Conservation (phyloP, 2,797 vertebrate species). For the Decapterus maruadsi region DNA sequence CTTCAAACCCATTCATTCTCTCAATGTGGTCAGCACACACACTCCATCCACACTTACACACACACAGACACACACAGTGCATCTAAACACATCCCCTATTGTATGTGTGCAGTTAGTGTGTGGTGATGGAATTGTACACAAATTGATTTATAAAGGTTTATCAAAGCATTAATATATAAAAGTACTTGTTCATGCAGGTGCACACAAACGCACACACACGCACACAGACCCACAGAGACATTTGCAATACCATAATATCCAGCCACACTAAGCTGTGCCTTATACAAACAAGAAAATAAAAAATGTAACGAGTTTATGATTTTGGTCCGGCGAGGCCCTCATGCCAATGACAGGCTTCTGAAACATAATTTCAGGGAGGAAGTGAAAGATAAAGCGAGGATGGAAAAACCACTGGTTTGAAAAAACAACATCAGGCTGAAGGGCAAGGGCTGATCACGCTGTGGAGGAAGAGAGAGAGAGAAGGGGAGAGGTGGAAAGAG, state of each 20-base stretch:
- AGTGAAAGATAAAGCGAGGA: slow-evolving; percentile 63
- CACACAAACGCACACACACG: slow-evolving; percentile 3
- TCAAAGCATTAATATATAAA: neutral
- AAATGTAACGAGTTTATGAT: slow-evolving; percentile 67
- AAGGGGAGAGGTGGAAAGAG: slow-evolving; percentile 33
- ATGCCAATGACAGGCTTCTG: slow-evolving; percentile 72
- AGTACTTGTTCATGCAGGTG: neutral
- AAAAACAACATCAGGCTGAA: slow-evolving; percentile 54
- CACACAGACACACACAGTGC: neutral
- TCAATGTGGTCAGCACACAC: slow-evolving; percentile 16
- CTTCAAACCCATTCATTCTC: slow-evolving; percentile 36
- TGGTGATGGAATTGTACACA: neutral
- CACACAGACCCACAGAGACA: slow-evolving; percentile 18
- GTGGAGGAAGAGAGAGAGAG: slow-evolving; percentile 19
- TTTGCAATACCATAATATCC: slow-evolving; percentile 7
- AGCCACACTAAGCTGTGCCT: slow-evolving; percentile 45
- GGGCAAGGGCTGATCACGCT: slow-evolving; percentile 15
- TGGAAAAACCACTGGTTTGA: slow-evolving; percentile 67
- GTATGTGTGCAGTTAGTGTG: neutral
- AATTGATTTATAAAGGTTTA: neutral
- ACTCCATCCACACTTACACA: slow-evolving; percentile 14
- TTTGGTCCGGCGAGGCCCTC: slow-evolving; percentile 57
- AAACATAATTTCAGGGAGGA: slow-evolving; percentile 77
- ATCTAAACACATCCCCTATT: neutral
- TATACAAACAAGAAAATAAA: slow-evolving; percentile 63